A percentile compares a stretch with the other conserved stretches of the same genome.
Evolutionary conservation across 2,888 invertebrate genomes (phyloP).

Genomic region (Tryphoninae sp.): DNA sequence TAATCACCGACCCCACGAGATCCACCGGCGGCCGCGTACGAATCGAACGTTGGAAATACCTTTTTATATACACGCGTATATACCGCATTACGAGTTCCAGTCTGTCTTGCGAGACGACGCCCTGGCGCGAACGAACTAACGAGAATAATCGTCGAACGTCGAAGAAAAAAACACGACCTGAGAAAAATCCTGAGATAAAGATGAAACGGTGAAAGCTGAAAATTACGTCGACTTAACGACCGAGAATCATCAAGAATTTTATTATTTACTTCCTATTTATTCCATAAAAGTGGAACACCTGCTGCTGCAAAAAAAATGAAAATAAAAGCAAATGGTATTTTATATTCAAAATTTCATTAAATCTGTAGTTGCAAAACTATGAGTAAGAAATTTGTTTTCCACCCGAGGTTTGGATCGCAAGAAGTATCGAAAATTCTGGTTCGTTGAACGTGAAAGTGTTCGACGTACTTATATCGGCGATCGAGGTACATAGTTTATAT

Average conservation of each 20-base stretch:
- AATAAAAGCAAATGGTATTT: too few relatives aligned
- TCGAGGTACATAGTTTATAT: slow-evolving; percentile 22
- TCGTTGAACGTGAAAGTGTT: slow-evolving; percentile 56
- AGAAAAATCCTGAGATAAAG: slow-evolving; percentile 38
- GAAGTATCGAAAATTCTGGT: slow-evolving; percentile 50
- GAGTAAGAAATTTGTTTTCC: not conserved
- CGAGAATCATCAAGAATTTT: slow-evolving; percentile 21
- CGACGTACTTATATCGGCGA: not conserved
- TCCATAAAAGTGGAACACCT: not conserved
- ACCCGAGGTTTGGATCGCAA: slow-evolving; percentile 34
- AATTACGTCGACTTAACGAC: slow-evolving; percentile 50
- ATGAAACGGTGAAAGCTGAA: slow-evolving; percentile 19
- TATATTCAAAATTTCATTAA: too few relatives aligned
- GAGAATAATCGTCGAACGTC: slow-evolving; percentile 46
- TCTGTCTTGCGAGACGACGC: slow-evolving; percentile 35
- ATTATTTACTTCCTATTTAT: slow-evolving; percentile 6
- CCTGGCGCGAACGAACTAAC: slow-evolving; percentile 60
- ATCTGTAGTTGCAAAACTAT: too few relatives aligned
- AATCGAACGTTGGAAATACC: slow-evolving; percentile 37
- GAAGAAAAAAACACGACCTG: not conserved
- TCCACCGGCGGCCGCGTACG: not conserved
- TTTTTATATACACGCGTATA: not conserved
- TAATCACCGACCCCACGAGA: slow-evolving; percentile 56
- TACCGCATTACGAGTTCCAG: slow-evolving; percentile 36
- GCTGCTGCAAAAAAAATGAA: not conserved